Evolutionary conservation across 2,797 vertebrate species (phyloP), one percentile per base, ranked within the genome.

Genomic region (Phalloptychus januarius): DNA sequence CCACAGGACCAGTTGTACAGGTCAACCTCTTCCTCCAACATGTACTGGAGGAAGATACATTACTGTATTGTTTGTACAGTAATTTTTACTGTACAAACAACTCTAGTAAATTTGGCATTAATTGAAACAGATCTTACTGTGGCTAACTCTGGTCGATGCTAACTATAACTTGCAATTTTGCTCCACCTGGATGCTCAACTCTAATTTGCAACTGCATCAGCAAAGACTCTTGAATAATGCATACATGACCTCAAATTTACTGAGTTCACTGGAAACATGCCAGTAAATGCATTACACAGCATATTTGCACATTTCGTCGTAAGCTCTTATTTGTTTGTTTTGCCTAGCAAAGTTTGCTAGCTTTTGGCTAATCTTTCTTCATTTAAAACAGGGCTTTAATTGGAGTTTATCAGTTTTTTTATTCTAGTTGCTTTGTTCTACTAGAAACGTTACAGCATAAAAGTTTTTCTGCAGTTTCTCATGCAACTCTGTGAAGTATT

Each of bases 401-500:
- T 12, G 23, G 2, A 40, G 12, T 28, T 46, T 31, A 10, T 69
- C 50, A 23, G 3, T 2, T 8, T 2, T 20, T 40, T 5, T 40
- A n/a, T 4, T 12, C 40, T 36, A 44, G 45, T 58, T 6, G 13
- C 13, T 69, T 58, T 1, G 7, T 50, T 25, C 20, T 8, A 7
- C 23, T 25, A 18, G 31, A 33, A 6, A 12, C 20, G 61, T 31
- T 6, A 42, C 1, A 54, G 36, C 13, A 54, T 25, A 71, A 75
- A 1, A 36, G 12, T 33, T 44, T 1, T 36, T 36, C 38, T 48
- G 48, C 8, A 31, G 72, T 67, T 18, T 46, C 36, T 20, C 52
- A 38, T 48, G 72, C 50, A 3, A 72, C 44, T 80, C 80, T 86
- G 82, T 81, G 77, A 87, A 83, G 72, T 48, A 42, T 75, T 74